A percentile compares a stretch with the other conserved stretches of the same genome.
Evolutionary conservation across 37 sponge, comb jelly and placozoan genomes (phyloP).

Genomic region (Cliona cf. orientalis): DNA sequence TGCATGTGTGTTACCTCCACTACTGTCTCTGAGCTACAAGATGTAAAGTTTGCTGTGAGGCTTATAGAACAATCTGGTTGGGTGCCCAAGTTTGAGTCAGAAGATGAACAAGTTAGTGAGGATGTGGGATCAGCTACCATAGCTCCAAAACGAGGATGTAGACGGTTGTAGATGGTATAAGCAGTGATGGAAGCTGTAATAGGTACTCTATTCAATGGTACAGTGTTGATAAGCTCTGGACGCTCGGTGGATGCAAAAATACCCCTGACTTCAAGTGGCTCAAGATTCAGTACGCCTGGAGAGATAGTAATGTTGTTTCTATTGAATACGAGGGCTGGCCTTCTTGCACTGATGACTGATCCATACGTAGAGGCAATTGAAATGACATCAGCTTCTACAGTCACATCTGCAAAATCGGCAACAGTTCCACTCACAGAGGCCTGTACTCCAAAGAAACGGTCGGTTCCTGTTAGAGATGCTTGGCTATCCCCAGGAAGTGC

Average conservation of each 20-base stretch:
- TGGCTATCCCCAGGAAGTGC: too few species aligned
- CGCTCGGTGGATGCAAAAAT: constrained; percentile 37
- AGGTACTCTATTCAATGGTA: constrained; percentile 1
- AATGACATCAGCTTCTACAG: not conserved
- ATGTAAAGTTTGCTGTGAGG: not conserved
- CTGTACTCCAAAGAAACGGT: constrained; percentile 22
- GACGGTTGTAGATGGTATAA: constrained; percentile 37
- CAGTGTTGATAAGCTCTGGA: constrained; percentile 57
- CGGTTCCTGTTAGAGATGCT: constrained; percentile 2
- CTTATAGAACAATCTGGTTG: not conserved
- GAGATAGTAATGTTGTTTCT: constrained; percentile 3
- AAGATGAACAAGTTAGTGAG: too few species aligned
- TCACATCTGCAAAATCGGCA: too few species aligned
- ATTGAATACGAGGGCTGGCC: constrained; percentile 8
- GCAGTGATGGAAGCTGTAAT: constrained; percentile 6
- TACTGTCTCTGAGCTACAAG: not conserved
- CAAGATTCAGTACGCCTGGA: not conserved
- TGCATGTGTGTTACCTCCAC: not conserved
- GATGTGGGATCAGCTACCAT: not conserved
- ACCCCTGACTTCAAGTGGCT: not conserved
- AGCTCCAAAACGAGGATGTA: constrained; percentile 1
- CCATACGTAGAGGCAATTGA: constrained; percentile 20
- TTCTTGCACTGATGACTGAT: not conserved
- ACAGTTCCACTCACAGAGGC: not conserved
- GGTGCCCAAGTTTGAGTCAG: too few species aligned